Conservation (phyloP, 2,113 vertebrate species). For the Philantomba maxwellii region DNA sequence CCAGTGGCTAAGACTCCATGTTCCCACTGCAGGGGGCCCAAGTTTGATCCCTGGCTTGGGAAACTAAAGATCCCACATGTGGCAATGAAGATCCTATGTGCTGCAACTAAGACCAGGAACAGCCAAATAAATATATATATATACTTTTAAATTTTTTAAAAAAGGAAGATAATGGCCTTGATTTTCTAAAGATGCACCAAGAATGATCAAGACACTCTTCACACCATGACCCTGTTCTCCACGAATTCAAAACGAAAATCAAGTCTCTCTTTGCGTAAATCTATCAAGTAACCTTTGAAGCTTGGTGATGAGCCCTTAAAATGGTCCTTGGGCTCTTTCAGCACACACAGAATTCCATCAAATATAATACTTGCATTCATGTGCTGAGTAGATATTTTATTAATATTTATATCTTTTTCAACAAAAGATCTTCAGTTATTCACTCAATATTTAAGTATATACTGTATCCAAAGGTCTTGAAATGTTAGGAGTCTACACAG, state of each 20-base stretch:
- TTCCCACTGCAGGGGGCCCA: neutral
- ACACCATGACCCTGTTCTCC: neutral
- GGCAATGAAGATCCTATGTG: neutral
- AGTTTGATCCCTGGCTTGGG: neutral
- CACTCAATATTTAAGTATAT: neutral
- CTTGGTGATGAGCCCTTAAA: neutral
- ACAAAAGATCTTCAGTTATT: neutral
- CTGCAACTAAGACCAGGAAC: neutral
- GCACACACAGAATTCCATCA: neutral
- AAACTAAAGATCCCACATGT: neutral
- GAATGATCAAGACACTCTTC: neutral
- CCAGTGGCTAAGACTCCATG: neutral
- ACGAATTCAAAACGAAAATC: neutral
- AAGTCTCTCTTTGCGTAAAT: neutral
- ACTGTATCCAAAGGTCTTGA: neutral
- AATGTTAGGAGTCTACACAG: neutral
- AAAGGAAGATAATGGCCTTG: neutral
- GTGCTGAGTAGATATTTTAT: neutral
- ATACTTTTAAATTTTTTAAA: neutral
- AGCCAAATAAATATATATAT: neutral
- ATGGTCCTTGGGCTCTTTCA: neutral
- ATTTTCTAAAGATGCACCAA: neutral
- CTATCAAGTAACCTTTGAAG: neutral
- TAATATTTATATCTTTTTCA: neutral
- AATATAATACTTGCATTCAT: neutral